phyloP scores from a whole-genome alignment of 2,888 invertebrate species.

The Philereme vetulata region DNA sequence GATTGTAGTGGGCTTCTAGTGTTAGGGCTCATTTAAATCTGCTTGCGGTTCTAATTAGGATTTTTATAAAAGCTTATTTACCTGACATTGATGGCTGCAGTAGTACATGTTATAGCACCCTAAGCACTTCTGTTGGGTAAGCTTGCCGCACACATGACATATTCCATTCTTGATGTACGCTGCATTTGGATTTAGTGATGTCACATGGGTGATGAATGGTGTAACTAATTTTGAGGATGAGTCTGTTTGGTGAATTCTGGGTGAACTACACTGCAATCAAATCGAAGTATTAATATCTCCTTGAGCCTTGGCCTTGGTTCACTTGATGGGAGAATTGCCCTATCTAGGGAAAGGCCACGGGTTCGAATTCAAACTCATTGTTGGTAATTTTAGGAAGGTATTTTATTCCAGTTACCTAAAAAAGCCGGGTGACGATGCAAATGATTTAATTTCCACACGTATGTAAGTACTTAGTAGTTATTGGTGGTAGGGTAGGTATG shows the following conservation, averaged over 20 bases:
- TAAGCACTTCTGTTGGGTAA: conserved; percentile 42
- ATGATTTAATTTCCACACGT: too few species aligned
- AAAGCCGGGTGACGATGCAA: too few species aligned
- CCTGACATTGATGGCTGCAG: conserved; percentile 56
- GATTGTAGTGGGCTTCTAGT: too few species aligned
- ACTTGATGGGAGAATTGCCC: background rate
- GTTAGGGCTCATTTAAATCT: too few species aligned
- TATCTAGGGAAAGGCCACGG: background rate
- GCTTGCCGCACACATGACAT: conserved; percentile 50
- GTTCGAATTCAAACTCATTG: too few species aligned
- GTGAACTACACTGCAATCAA: conserved; percentile 19
- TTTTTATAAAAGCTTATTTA: conserved; percentile 30
- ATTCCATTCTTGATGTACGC: conserved; percentile 26
- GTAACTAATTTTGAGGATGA: conserved; percentile 6
- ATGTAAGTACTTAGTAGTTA: too few species aligned
- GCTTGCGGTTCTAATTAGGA: too few species aligned
- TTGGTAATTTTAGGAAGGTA: too few species aligned
- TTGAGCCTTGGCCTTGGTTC: background rate
- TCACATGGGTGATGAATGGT: conserved; percentile 49
- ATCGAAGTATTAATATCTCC: background rate
- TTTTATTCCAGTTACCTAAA: too few species aligned
- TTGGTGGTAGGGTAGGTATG: too few species aligned
- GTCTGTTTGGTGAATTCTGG: conserved; percentile 6
- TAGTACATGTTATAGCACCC: conserved; percentile 48
- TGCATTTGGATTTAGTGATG: conserved; percentile 43